phyloP scores from a whole-genome alignment of 2,888 invertebrate genomes.

The Thereva unica region DNA sequence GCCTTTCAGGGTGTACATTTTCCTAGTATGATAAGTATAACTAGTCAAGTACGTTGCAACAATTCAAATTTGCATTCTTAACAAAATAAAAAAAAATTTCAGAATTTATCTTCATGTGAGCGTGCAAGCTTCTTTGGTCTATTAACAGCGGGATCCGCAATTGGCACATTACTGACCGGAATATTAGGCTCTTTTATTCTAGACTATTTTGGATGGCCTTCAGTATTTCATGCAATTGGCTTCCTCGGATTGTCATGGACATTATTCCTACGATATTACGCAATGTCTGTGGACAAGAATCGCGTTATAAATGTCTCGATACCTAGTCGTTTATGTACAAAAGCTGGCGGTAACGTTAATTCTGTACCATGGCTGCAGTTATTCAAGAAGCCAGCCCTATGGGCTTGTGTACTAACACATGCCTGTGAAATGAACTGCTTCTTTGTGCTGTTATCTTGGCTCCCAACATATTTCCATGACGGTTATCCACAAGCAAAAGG shows the following conservation, averaged over 20 bases:
- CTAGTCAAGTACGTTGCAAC: constrained; percentile 59
- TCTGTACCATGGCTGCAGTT: constrained; percentile 66
- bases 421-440: constrained; percentile 74
- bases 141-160: constrained; percentile 65
- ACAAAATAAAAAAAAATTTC: not conserved
- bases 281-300: constrained; percentile 56
- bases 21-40: constrained; percentile 71
- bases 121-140: constrained; percentile 70
- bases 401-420: constrained; percentile 73
- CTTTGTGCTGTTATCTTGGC: constrained; percentile 72
- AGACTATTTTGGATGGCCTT: constrained; percentile 68
- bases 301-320: constrained; percentile 57
- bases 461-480: constrained; percentile 75
- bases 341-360: constrained; percentile 50
- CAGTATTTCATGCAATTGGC: constrained; percentile 68
- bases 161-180: constrained; percentile 69
- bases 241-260: constrained; percentile 64
- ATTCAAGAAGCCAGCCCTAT: constrained; percentile 65
- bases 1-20: constrained; percentile 71
- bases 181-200: constrained; percentile 68
- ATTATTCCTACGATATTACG: constrained; percentile 61
- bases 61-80: not conserved
- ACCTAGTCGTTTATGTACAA: constrained; percentile 54
- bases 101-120: constrained; percentile 66
- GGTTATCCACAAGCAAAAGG: constrained; percentile 69